Percentiles rank a stretch among this genome's conserved stretches.
Evolutionary conservation across 2,797 vertebrate species (phyloP).

Genomic region (Fistularia tabacaria): DNA sequence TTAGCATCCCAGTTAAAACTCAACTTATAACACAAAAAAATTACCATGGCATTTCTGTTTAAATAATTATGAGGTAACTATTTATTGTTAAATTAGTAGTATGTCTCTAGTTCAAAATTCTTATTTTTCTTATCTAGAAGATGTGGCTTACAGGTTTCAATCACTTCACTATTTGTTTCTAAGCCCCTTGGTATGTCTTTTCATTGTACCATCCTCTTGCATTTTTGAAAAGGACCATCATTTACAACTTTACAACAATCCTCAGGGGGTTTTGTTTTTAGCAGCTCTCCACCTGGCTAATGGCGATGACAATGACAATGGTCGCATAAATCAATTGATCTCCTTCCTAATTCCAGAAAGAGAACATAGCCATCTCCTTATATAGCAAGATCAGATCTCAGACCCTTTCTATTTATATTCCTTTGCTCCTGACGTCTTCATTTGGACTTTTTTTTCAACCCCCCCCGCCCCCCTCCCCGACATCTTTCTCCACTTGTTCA

Average conservation of each 20-base stretch:
- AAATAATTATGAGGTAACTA: too few relatives aligned
- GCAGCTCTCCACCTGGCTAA: conserved; percentile 12
- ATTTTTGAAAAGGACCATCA: background rate
- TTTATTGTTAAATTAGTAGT: too few relatives aligned
- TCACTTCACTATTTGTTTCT: too few relatives aligned
- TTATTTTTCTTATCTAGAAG: too few relatives aligned
- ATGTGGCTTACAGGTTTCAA: too few relatives aligned
- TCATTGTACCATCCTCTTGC: too few relatives aligned
- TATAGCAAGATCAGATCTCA: conserved; percentile 68
- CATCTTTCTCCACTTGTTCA: conserved; percentile 37
- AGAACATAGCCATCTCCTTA: conserved; percentile 68
- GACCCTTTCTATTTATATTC: conserved; percentile 74
- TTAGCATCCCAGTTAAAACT: too few relatives aligned
- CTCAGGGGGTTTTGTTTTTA: background rate
- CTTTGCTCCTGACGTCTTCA: conserved; percentile 61
- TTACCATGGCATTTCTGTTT: too few relatives aligned
- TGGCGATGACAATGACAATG: conserved; percentile 42
- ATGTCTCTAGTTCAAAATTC: too few relatives aligned
- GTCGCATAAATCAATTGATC: conserved; percentile 61
- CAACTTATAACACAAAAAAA: too few relatives aligned
- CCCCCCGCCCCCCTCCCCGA: too few relatives aligned
- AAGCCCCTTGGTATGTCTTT: too few relatives aligned
- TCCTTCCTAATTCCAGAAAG: conserved; percentile 18
- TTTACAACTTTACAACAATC: conserved; percentile 15
- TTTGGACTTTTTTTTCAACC: conserved; percentile 35